Conservation (phyloP, 1,140 invertebrate genomes). For the Drosophila pseudoananassae region DNA sequence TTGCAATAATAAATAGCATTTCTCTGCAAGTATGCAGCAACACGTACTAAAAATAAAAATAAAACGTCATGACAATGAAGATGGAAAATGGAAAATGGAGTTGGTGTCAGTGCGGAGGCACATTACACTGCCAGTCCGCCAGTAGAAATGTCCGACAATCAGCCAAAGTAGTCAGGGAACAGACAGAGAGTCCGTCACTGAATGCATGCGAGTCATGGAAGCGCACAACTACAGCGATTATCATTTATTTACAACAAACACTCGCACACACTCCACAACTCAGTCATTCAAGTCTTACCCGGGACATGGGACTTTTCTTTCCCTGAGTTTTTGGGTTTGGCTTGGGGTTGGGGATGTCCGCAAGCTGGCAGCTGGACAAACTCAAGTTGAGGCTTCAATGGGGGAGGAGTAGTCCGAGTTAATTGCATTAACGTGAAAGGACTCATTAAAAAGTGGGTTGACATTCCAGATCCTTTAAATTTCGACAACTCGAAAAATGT, state of each 20-base stretch:
- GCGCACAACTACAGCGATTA: conserved; percentile 49
- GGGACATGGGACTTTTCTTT: neutral
- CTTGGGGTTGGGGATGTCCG: conserved; percentile 3
- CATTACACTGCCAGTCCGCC: neutral
- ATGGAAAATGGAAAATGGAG: conserved; percentile 11
- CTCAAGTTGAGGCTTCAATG: conserved; percentile 18
- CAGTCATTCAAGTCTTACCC: conserved; percentile 2
- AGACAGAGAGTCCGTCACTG: conserved; percentile 35
- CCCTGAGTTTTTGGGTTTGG: too few relatives aligned
- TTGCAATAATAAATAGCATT: conserved; percentile 64
- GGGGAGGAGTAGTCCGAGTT: conserved; percentile 9
- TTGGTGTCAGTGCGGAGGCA: neutral
- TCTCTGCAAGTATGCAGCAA: conserved; percentile 59
- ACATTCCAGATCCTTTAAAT: neutral
- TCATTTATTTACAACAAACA: conserved; percentile 65
- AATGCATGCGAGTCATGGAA: conserved; percentile 55
- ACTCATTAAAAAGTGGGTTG: conserved; percentile 4
- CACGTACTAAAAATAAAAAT: conserved; percentile 64
- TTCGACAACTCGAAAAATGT: neutral
- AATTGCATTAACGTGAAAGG: conserved; percentile 33
- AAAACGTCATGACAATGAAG: conserved; percentile 60
- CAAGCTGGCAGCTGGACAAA: conserved; percentile 41
- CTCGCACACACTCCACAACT: conserved; percentile 24
- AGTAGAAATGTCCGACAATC: conserved; percentile 41
- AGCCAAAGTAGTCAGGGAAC: conserved; percentile 53